Evolutionary conservation across 2,113 vertebrate species (phyloP).

Genomic region (Tragelaphus scriptus): DNA sequence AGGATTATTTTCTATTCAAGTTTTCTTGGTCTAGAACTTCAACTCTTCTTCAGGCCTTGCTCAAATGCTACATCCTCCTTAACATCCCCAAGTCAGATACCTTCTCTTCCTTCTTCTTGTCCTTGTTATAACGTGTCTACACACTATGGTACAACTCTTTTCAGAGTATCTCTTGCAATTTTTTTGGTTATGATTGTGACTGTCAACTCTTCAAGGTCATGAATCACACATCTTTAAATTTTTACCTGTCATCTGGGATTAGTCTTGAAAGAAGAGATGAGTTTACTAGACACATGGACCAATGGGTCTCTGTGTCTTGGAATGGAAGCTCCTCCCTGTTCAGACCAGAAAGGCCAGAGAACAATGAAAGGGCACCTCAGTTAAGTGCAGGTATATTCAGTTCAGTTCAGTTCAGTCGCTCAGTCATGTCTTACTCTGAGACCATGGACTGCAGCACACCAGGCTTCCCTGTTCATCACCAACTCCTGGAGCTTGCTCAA

Average conservation of each 20-base stretch:
- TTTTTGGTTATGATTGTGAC: neutral
- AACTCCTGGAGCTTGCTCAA: neutral
- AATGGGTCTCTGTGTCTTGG: neutral
- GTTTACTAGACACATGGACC: neutral
- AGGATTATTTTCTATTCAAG: neutral
- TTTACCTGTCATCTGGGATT: neutral
- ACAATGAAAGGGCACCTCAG: neutral
- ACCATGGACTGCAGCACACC: neutral
- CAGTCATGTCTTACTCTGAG: neutral
- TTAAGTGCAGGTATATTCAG: neutral
- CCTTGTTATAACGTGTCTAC: neutral
- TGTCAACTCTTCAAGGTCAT: neutral
- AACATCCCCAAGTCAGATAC: neutral
- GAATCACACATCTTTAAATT: neutral
- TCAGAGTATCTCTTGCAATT: neutral
- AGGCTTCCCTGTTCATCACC: neutral
- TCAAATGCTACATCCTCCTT: neutral
- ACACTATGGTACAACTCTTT: neutral
- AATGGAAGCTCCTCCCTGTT: neutral
- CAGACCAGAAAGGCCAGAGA: neutral
- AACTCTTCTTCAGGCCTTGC: neutral
- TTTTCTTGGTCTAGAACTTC: neutral
- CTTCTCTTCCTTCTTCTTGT: neutral
- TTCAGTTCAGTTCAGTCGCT: neutral
- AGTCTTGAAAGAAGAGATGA: neutral